A percentile compares a stretch with the other conserved stretches of the same genome.
Conservation (phyloP, 1,140 invertebrate genomes). For the Chymomyza costata region DNA sequence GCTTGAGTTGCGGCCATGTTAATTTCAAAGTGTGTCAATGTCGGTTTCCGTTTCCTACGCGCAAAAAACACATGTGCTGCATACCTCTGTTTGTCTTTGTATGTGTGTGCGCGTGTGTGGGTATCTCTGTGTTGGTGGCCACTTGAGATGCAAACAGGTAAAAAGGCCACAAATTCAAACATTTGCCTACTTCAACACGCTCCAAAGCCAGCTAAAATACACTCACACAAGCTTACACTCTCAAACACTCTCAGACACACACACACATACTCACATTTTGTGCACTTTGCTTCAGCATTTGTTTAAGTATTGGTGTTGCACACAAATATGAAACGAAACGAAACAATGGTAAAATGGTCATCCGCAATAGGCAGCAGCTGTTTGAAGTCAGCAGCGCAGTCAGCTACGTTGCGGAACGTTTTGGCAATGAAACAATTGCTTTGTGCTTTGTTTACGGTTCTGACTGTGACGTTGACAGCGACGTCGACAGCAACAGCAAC, state of each 20-base stretch:
- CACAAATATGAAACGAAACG: conserved; percentile 19
- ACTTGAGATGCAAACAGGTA: conserved; percentile 71
- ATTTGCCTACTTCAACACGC: conserved; percentile 70
- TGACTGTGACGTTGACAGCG: conserved; percentile 23
- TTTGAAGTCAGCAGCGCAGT: background rate
- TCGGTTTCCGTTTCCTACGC: conserved; percentile 62
- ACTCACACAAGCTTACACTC: conserved; percentile 9
- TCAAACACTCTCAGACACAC: conserved; percentile 4
- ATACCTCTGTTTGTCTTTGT: too few species aligned
- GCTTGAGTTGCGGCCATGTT: conserved; percentile 38
- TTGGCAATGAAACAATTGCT: conserved; percentile 40
- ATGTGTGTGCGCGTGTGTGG: background rate
- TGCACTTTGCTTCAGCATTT: conserved; percentile 9
- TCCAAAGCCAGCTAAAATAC: conserved; percentile 33
- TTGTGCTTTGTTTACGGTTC: too few species aligned
- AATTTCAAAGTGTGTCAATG: conserved; percentile 69
- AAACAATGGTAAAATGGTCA: conserved; percentile 71
- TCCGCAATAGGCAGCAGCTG: conserved; percentile 55
- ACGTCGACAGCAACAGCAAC: conserved; percentile 10
- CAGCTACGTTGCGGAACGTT: conserved; percentile 16
- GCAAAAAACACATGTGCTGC: conserved; percentile 4
- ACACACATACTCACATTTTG: conserved; percentile 1
- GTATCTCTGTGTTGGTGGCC: conserved; percentile 42
- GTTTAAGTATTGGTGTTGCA: background rate
- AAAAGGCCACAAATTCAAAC: conserved; percentile 67